Evolutionary conservation across 2,888 invertebrate genomes (phyloP), one percentile per base, ranked within the genome.

Genomic region (Carterocephalus palaemon): DNA sequence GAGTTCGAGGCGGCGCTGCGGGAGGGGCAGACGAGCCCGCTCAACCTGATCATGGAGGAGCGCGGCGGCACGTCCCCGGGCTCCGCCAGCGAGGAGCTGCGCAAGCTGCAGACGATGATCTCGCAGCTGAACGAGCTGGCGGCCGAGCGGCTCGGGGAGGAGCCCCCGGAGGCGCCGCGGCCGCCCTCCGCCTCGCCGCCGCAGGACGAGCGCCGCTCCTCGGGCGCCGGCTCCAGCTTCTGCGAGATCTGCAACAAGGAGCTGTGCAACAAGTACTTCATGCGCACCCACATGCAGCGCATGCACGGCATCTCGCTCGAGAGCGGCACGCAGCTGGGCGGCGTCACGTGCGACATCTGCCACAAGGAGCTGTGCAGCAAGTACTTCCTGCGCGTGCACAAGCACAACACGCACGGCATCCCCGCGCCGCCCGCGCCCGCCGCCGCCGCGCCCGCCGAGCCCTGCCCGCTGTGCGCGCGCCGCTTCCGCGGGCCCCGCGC

Each of bases 231-330:
- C 1, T 95, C 94, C 51, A 96, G 96, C 67, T 97, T 96, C 75
- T 98, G 98, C 75, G 97, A 97, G 74, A 97, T 98, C 53, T 98
- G 98, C 83, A 98, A 98, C 88, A 98, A 98, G 81, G 98, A 99
- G 83, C 88, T 99, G 59, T 99, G 99, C 88, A 99, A 99, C 88
- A 99, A 99, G 80, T 99, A 99, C 76, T 99, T 99, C 81, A 96
- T 99, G 94, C 97, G 98, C 75, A 99, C 98, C 1, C 99, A 99
- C 87, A 98, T 98, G 96, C 94, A 97, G 71, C 93, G 98, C 72
- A 98, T 99, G 96, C 99, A 97, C 78, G 96, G 96, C 29, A 97
- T 97, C 62, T 95, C 96, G 70, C 93, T 97, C 36, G 96, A 96
- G 78, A 95, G 95, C 66, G 96, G 95, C 10, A 94, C 96, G 20